phyloP scores from a whole-genome alignment of 2,888 invertebrate genomes.

The Prosapia bicincta region DNA sequence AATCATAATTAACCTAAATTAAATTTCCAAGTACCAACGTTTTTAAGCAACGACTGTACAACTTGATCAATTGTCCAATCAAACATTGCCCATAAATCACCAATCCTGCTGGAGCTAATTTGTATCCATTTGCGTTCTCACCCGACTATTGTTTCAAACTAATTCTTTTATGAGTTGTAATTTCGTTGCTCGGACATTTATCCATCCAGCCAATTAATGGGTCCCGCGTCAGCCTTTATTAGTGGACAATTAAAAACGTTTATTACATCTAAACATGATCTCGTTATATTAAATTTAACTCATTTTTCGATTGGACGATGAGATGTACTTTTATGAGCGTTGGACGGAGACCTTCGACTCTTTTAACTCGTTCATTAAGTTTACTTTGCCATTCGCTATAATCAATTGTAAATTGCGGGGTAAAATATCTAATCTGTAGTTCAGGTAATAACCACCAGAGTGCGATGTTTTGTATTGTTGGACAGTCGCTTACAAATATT shows the following conservation, averaged over 20 bases:
- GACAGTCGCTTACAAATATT: too few relatives aligned
- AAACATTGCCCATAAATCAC: not conserved
- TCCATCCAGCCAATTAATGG: not conserved
- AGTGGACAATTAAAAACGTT: not conserved
- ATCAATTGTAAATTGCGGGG: too few relatives aligned
- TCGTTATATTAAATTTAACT: not conserved
- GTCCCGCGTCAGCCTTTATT: not conserved
- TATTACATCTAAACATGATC: not conserved
- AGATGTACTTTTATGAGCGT: not conserved
- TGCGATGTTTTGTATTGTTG: too few relatives aligned
- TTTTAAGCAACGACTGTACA: not conserved
- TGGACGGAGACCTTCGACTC: not conserved
- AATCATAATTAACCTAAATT: too few relatives aligned
- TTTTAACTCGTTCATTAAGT: not conserved
- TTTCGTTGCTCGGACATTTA: not conserved
- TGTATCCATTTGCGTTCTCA: not conserved
- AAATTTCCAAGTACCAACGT: too few relatives aligned
- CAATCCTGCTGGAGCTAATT: not conserved
- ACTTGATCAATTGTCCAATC: not conserved
- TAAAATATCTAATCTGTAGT: too few relatives aligned
- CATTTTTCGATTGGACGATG: not conserved
- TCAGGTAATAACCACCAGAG: too few relatives aligned
- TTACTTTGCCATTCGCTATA: too few relatives aligned
- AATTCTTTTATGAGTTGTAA: not conserved
- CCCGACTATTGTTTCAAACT: not conserved